Evolutionary conservation across 2,113 vertebrate species (phyloP), one percentile per base, ranked within the genome.

Genomic region (Pardalotus punctatus): DNA sequence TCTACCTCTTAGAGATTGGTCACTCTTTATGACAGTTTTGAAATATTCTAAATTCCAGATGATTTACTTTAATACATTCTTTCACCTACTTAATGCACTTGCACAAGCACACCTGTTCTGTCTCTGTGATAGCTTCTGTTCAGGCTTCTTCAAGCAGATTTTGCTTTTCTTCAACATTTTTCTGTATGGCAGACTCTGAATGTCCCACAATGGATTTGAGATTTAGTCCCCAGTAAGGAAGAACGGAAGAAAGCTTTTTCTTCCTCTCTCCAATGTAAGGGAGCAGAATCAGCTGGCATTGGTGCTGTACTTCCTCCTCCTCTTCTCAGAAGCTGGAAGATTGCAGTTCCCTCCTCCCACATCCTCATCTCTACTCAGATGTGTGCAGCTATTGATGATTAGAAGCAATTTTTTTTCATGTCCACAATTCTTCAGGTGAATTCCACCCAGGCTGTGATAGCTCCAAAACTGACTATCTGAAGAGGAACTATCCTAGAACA

Each of bases 361-460:
- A 94, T 95, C 93, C 88, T 96, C 94, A 74, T 92, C 76, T 92
- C 67, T 84, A 27, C 56, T 90, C 36, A 76, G 48, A 92, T 61
- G 12, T 20, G 4, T 81, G 72, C n/a, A 50, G 7, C 72, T 93
- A 88, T 93, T 95, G 79, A 92, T 93, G 64, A 86, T 93, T 90
- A 74, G 53, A 81, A 86, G 50, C 45, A 2, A 2, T 5, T 27
- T 64, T 62, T 88, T 89, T 72, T 85, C 25, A 31, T 28, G 36
- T 86, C 40, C 48, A 92, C 61, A 86, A 88, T 78, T 95, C 80
- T 93, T 96, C 96, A 94, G 96, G 96, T 97, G 88, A 96, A 97
- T 97, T 97, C 96, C 96, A 92, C 47, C 11, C 80, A 38, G 60
- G 48, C 92, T 90, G 60, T 77, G 76, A 77, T 86, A 65, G 88